A percentile compares a stretch with the other conserved stretches of the same genome.
Conservation (phyloP, 2,888 invertebrate species). For the Dione juno region DNA sequence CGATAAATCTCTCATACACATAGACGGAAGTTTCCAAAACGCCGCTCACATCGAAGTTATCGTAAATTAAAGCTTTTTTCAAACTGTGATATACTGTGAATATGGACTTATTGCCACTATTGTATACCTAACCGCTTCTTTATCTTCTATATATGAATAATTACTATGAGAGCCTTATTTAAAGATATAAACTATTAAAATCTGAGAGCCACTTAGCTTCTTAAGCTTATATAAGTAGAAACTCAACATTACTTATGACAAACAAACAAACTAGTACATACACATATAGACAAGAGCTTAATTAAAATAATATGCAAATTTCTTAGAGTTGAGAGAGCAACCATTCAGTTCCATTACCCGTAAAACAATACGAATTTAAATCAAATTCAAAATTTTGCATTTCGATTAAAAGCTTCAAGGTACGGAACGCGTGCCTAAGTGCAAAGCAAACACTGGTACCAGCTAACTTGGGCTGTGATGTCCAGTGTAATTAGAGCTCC, state of each 20-base stretch:
- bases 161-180: too few species aligned
- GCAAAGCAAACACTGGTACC: slow-evolving; percentile 75
- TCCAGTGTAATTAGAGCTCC: slow-evolving; percentile 58
- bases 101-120: too few species aligned
- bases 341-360: slow-evolving; percentile 61
- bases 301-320: slow-evolving; percentile 71
- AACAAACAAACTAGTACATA: slow-evolving; percentile 36
- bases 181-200: too few species aligned
- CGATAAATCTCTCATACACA: slow-evolving; percentile 17
- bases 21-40: background rate
- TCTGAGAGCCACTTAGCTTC: too few species aligned
- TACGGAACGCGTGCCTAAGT: slow-evolving; percentile 66
- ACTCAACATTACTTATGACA: slow-evolving; percentile 36
- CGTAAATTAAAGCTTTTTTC: background rate
- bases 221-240: background rate
- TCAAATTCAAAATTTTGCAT: slow-evolving; percentile 79
- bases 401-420: slow-evolving; percentile 80
- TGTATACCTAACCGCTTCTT: too few species aligned
- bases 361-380: slow-evolving; percentile 78
- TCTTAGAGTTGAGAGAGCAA: slow-evolving; percentile 55
- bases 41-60: slow-evolving; percentile 2
- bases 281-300: slow-evolving; percentile 46
- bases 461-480: slow-evolving; percentile 70
- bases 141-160: too few species aligned
- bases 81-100: too few species aligned